Conservation (phyloP, 2,797 vertebrate genomes). For the Chaetodon trifasciatus region DNA sequence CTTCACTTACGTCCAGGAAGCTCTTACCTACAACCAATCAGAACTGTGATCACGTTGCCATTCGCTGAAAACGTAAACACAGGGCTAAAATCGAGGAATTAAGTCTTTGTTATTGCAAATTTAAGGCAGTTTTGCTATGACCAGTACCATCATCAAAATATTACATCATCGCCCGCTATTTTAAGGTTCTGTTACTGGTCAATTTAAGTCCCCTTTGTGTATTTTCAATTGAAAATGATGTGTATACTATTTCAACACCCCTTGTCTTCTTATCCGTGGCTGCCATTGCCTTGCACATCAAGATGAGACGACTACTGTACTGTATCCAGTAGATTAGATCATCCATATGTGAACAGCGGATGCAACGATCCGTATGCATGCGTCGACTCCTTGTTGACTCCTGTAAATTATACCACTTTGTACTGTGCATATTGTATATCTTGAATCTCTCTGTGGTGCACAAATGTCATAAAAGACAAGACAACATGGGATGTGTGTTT, state of each 20-base stretch:
- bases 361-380: slow-evolving; percentile 11
- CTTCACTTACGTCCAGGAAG: slow-evolving; percentile 17
- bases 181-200: background rate
- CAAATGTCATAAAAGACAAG: slow-evolving; percentile 43
- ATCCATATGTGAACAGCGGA: background rate
- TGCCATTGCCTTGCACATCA: slow-evolving; percentile 29
- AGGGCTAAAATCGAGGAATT: slow-evolving; percentile 30
- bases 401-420: slow-evolving; percentile 4
- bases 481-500: slow-evolving; percentile 42
- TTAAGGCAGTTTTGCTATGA: background rate
- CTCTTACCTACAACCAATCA: slow-evolving; percentile 65
- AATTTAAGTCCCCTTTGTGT: background rate
- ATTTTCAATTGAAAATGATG: slow-evolving; percentile 12
- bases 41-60: slow-evolving; percentile 48
- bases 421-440: background rate
- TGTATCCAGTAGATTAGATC: slow-evolving; percentile 11
- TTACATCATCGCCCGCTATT: background rate
- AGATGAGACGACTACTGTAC: slow-evolving; percentile 17
- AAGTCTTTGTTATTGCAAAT: slow-evolving; percentile 16
- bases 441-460: slow-evolving; percentile 19
- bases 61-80: slow-evolving; percentile 76
- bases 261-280: background rate
- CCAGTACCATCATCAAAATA: background rate
- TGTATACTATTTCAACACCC: background rate
- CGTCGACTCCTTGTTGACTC: background rate